Evolutionary conservation across 1,140 invertebrate genomes (phyloP), one percentile per base, ranked within the genome.

Genomic region (Physella acuta): DNA sequence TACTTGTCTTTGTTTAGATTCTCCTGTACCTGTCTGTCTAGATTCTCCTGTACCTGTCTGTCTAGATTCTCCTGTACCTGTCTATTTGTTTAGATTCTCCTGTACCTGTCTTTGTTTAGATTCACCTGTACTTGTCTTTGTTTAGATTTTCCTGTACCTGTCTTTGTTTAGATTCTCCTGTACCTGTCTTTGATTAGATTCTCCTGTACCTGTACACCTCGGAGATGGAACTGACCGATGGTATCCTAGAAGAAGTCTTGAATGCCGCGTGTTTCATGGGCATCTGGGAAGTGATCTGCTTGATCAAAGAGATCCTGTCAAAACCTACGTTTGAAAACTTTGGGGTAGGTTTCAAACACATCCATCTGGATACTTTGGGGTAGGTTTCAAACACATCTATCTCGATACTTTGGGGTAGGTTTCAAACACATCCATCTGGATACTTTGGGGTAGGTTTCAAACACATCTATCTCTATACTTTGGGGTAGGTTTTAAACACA

Each of bases 121-220:
- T n/a, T n/a, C n/a, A n/a, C n/a, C n/a, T n/a, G n/a, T n/a, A n/a
- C n/a, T n/a, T n/a, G n/a, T n/a, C n/a, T n/a, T n/a, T n/a, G n/a
- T n/a, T n/a, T n/a, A n/a, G n/a, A n/a, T n/a, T n/a, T n/a, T n/a
- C n/a, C n/a, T n/a, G n/a, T n/a, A n/a, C n/a, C n/a, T n/a, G n/a
- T n/a, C n/a, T n/a, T n/a, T n/a, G n/a, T n/a, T n/a, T n/a, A n/a
- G n/a, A n/a, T n/a, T n/a, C n/a, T n/a, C n/a, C n/a, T n/a, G n/a
- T n/a, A n/a, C n/a, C n/a, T n/a, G n/a, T n/a, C n/a, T n/a, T n/a
- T 55, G 5, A 11, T 34, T 24, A 68, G 66, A 68, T 68, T 33
- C 66, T 68, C 5, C 34, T 39, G 5, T 68, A 68, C 56, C 52
- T 68, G 66, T 68, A 68, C 56, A 68, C 66, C 1, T 59, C 66